Percentiles rank a stretch among this genome's conserved stretches.
Evolutionary conservation across 2,113 vertebrate species (phyloP).

Genomic region (Brienomyrus brachyistius): DNA sequence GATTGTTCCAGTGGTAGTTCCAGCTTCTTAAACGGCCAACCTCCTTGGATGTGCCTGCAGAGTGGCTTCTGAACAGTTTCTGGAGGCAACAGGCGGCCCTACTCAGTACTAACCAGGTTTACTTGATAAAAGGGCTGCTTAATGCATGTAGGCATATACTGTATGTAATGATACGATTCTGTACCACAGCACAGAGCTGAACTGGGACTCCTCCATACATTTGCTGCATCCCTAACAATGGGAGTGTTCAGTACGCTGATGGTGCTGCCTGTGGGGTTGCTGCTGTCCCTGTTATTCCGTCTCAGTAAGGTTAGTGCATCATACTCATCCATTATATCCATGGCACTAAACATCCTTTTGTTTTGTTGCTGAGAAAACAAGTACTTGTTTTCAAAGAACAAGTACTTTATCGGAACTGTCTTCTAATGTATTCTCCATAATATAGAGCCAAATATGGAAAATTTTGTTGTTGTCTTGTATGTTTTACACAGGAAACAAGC

Average conservation of each 20-base stretch:
- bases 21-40: not conserved
- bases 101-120: not conserved
- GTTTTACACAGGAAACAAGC: constrained; percentile 22
- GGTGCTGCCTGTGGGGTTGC: constrained; percentile 50
- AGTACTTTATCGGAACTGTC: not conserved
- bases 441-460: not conserved
- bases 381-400: too few species aligned
- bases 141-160: not conserved
- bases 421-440: not conserved
- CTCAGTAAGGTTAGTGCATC: constrained; percentile 42
- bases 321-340: not conserved
- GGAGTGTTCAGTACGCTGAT: constrained; percentile 48
- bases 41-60: not conserved
- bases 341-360: too few species aligned
- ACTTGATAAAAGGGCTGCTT: not conserved
- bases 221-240: constrained; percentile 41
- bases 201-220: constrained; percentile 41
- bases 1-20: not conserved
- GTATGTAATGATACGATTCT: not conserved
- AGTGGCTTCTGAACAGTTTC: not conserved
- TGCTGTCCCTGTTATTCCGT: constrained; percentile 64
- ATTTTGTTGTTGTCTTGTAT: not conserved
- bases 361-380: not conserved
- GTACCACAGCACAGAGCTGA: constrained; percentile 44
- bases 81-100: not conserved